Base-by-base conservation (phyloP, 2,888 invertebrate genomes). In the Lasioglossum figueresi region DNA sequence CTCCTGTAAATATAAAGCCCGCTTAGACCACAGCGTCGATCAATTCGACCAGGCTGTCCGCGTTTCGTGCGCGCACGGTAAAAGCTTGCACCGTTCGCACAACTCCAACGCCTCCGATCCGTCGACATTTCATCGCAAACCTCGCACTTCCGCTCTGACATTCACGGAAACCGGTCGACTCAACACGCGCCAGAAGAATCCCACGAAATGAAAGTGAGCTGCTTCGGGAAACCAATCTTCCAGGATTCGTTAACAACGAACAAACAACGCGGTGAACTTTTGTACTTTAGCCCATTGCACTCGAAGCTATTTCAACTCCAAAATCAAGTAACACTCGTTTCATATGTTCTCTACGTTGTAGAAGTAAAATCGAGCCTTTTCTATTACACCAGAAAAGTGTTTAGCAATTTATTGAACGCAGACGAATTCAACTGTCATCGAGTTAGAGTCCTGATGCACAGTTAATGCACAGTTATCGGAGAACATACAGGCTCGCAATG, bases 1-100 rank as follows among this genome's bases (percentile, higher is more conserved):
- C 45, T 37, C 48, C 68, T 79, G 79, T 83, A 79, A 83, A 84
- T 72, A 84, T 72, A 85, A 79, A 82, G 70, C 27, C 56, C 72
- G 75, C 73, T 19, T 34, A 31, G 45, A 52, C 68, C 68, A 79
- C 72, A 66, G 37, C 52, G 19, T 19, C 74, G 68, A 84, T 84
- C 83, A 83, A 84, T 85, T 59, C 80, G 45, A 52, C 48, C 40
- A 27, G 48, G 52, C 48, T 75, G 34, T 68, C 66, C n/a, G 45
- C 27, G 56, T 76, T 79, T 80, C 76, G 77, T 70, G 77, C 16
- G 63, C 82, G 52, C 52, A 52, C 52, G 52, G 23, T n/a, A 52
- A n/a, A n/a, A 52, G 52, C 52, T 52, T 52, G n/a, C 52, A n/a
- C 23, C 23, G n/a, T n/a, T 52, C 52, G 52, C n/a, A 52, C 52